These are phyloP conservation scores for Tiliacea citrago DNA, from an alignment of 2,888 invertebrate genomes.

Conservation along the genomic window DNA sequence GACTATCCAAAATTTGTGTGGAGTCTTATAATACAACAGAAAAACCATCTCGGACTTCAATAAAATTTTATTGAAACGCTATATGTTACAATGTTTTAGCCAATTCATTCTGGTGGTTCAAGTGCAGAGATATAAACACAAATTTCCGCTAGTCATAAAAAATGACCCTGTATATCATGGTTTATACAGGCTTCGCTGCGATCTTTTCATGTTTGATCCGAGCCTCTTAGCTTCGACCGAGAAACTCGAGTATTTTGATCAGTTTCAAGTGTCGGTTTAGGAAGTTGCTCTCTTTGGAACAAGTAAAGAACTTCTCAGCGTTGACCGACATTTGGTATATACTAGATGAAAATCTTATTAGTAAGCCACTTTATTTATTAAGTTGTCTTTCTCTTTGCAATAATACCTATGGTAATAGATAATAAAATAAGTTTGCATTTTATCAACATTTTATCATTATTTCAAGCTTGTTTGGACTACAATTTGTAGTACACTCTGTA, in stretches of 20 bases:
- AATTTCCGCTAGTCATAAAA: background rate
- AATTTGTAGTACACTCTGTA: background rate
- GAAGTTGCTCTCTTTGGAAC: conserved; percentile 13
- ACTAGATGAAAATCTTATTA: background rate
- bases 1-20: background rate
- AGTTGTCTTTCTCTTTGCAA: background rate
- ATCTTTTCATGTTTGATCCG: conserved; percentile 21
- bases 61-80: background rate
- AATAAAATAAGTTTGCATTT: background rate
- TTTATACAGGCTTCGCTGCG: background rate
- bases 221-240: conserved; percentile 18
- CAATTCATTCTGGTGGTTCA: too few species aligned
- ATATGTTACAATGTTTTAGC: background rate
- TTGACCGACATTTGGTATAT: conserved; percentile 20
- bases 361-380: background rate
- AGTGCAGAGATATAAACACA: background rate
- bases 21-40: background rate
- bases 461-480: background rate
- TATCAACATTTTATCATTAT: background rate
- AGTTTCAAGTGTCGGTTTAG: conserved; percentile 32
- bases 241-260: conserved; percentile 37
- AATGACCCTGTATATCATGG: conserved; percentile 7
- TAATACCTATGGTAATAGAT: background rate
- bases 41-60: too few species aligned
- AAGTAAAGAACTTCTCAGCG: conserved; percentile 16